Percentiles rank a stretch among this genome's conserved stretches.
Evolutionary conservation across 2,113 vertebrate species (phyloP).

Genomic region (Prolemur simus): DNA sequence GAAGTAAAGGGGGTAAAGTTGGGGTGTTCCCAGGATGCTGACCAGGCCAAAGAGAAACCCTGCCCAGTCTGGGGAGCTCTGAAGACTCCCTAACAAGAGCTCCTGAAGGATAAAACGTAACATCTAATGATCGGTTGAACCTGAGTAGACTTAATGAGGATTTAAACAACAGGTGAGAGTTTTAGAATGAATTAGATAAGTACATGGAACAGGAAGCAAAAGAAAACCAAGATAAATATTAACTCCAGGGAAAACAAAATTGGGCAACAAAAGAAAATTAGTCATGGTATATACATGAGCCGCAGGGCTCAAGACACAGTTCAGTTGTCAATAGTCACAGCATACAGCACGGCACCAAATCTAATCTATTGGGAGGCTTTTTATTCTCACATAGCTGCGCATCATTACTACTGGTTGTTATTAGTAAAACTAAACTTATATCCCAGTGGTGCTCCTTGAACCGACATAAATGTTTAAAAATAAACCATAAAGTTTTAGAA

Average conservation of each 20-base stretch:
- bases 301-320: rapidly evolving
- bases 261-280: neutral
- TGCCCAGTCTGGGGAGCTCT: neutral
- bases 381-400: neutral
- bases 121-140: neutral
- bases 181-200: neutral
- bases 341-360: neutral
- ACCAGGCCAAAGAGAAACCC: neutral
- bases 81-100: neutral
- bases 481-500: neutral
- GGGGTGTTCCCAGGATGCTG: neutral
- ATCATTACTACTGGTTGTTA: neutral
- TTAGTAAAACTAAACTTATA: neutral
- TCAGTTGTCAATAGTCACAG: rapidly evolving
- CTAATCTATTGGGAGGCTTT: neutral
- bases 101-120: neutral
- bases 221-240: neutral
- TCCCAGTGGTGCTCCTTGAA: neutral
- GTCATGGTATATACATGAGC: neutral
- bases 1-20: neutral
- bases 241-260: neutral
- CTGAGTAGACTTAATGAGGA: neutral
- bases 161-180: neutral
- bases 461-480: neutral
- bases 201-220: neutral